phyloP scores from a whole-genome alignment of 2,797 vertebrate species.

The Danio aesculapii region DNA sequence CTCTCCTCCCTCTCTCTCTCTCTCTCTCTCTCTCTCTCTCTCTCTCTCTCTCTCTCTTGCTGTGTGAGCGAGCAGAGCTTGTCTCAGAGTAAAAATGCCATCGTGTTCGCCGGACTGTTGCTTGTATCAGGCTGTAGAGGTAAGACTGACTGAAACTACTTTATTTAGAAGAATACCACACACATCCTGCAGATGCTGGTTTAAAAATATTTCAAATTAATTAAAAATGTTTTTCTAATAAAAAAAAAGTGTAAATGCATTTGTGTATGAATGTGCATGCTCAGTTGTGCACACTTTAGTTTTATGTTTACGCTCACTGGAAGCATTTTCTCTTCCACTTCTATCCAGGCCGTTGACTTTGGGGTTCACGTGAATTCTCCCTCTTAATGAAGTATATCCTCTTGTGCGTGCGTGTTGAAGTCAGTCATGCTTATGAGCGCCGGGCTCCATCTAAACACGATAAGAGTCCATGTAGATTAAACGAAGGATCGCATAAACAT shows the following conservation, averaged over 20 bases:
- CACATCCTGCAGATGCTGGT: not conserved
- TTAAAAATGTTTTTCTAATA: not conserved
- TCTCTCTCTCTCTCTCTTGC: constrained; percentile 50
- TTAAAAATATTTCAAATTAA: not conserved
- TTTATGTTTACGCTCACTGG: not conserved
- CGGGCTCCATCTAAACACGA: constrained; percentile 1
- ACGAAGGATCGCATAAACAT: not conserved
- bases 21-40: constrained; percentile 38
- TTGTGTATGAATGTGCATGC: constrained; percentile 12
- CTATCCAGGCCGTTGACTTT: not conserved
- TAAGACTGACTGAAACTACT: constrained; percentile 72
- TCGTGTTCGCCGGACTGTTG: constrained; percentile 92
- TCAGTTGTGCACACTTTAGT: not conserved
- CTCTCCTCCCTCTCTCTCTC: constrained; percentile 19
- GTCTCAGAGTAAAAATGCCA: constrained; percentile 89
- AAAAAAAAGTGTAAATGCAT: not conserved
- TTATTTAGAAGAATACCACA: not conserved
- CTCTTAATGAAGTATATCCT: constrained; percentile 25
- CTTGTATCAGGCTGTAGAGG: constrained; percentile 90
- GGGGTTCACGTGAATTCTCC: constrained; percentile 6
- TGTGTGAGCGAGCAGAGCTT: constrained; percentile 79
- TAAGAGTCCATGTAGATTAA: not conserved
- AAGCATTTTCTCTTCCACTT: not conserved
- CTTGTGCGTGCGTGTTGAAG: constrained; percentile 13
- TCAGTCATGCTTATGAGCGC: constrained; percentile 23